Percentiles rank a stretch among this genome's conserved stretches.
These are phyloP conservation scores for Meiosimyza decipiens DNA, from an alignment of 2,888 invertebrate species.

Conservation along the genomic window DNA sequence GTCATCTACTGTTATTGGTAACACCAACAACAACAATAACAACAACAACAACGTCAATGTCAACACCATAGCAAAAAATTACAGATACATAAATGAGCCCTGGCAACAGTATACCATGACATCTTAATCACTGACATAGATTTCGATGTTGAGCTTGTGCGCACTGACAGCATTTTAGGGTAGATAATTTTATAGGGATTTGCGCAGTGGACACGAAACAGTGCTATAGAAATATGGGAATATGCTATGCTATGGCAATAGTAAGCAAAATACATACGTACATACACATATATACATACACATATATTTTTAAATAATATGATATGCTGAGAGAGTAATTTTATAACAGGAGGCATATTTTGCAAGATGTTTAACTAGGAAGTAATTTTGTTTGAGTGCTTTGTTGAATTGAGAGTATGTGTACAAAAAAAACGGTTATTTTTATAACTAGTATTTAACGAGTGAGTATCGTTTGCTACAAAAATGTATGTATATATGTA, in stretches of 20 bases:
- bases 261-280: neutral
- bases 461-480: too few species aligned
- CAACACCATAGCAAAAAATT: neutral
- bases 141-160: slow-evolving; percentile 57
- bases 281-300: neutral
- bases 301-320: neutral
- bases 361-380: too few species aligned
- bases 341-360: too few species aligned
- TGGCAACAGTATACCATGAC: slow-evolving; percentile 5
- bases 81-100: slow-evolving; percentile 1
- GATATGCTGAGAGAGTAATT: too few species aligned
- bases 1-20: too few species aligned
- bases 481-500: too few species aligned
- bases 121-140: slow-evolving; percentile 19
- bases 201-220: slow-evolving; percentile 59
- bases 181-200: slow-evolving; percentile 65
- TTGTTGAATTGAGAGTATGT: neutral
- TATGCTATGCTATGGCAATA: neutral
- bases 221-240: neutral
- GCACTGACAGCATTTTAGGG: slow-evolving; percentile 64
- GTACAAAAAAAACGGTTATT: too few species aligned
- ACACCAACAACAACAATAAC: neutral
- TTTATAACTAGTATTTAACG: too few species aligned
- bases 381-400: neutral
- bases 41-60: neutral